phyloP scores from a whole-genome alignment of 2,797 vertebrate species.

The Pelobates cultripes region DNA sequence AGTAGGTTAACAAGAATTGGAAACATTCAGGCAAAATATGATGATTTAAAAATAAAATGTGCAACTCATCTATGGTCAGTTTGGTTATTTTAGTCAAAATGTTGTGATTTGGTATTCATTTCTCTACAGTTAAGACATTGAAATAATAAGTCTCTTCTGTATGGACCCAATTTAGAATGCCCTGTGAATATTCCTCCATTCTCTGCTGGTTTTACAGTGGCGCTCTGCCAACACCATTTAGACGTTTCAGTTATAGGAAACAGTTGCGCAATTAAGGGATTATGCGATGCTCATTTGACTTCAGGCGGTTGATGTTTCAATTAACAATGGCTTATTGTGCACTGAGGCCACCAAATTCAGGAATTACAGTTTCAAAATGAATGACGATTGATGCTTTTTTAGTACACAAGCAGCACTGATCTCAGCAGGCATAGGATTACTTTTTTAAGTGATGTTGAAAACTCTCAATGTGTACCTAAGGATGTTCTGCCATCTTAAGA shows the following conservation, averaged over 20 bases:
- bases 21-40: no score
- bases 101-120: no score
- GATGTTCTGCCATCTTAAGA: not conserved
- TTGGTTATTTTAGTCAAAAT: no score
- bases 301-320: not conserved
- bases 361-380: conserved; percentile 15
- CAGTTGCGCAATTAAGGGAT: conserved; percentile 27
- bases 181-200: not conserved
- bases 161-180: not conserved
- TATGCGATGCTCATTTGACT: conserved; percentile 9
- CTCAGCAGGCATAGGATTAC: not conserved
- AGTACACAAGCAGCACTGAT: not conserved
- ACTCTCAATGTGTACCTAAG: not conserved
- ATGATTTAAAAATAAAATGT: no score
- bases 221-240: conserved; percentile 7
- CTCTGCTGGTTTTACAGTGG: not conserved
- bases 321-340: conserved; percentile 31
- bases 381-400: not conserved
- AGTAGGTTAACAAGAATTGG: no score
- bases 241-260: not conserved
- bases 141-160: no score
- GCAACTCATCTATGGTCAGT: no score
- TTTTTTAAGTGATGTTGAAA: not conserved
- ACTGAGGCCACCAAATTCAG: conserved; percentile 1
- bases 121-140: no score